Evolutionary conservation across 1,140 invertebrate species (phyloP), one percentile per base, ranked within the genome.

Genomic region (Bombus impatiens): DNA sequence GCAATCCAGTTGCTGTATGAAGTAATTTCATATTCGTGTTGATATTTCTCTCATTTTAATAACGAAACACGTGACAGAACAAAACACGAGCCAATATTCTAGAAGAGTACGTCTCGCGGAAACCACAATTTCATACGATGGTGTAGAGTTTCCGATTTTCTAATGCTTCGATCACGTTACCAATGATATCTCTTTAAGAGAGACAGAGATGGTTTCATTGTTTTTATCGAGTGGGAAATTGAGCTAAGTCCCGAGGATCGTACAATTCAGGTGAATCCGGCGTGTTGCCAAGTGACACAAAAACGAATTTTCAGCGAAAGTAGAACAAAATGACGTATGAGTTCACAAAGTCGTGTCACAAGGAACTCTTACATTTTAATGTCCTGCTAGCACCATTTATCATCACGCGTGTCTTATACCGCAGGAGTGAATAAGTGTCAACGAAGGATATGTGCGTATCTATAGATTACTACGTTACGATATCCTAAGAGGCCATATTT

Each of bases 231-330:
- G 42, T 70, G 25, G 62, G 40, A 62, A 84, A 78, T 83, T 62
- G 67, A 84, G 72, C 74, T 35, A 70, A 86, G 59, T 35, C 53
- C 15, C 22, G 82, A 57, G 28, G 53, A 75, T 57, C 59, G 37
- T 59, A 44, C n/a, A 42, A 25, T 62, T 68, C 82, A 75, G 77
- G 62, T 79, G 57, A 57, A 81, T 70, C 15, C 78, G 89, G 89
- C 87, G 15, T 18, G 62, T 59, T 47, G 89, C 89, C 89, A 90
- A 90, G 79, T 86, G 76, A 40, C 84, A 82, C 74, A 78, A 78
- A 86, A 90, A 72, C 81, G 81, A 90, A 88, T 90, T 88, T 86
- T 80, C 65, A 82, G 80, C 47, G 78, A 88, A 91, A 91, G 81
- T 91, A 78, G 89, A 88, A 57, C 89, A 86, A 90, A 86, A 78